These are phyloP conservation scores for Oppia nitens DNA, from an alignment of 1,140 invertebrate genomes.

Conservation along the genomic window DNA sequence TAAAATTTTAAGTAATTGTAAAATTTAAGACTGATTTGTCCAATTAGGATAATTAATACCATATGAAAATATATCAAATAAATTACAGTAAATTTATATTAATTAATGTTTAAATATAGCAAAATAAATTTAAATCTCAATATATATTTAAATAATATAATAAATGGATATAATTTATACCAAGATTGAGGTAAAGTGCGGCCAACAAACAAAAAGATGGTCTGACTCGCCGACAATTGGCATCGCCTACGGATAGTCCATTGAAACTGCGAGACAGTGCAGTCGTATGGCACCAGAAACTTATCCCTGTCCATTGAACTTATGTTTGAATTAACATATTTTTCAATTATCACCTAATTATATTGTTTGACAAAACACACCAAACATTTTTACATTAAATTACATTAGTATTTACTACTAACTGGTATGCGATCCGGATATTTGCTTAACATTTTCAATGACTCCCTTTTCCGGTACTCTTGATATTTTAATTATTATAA, in stretches of 20 bases:
- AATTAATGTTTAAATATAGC: too few species aligned
- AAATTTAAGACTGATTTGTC: too few species aligned
- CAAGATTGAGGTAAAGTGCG: conserved; percentile 34
- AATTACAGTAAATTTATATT: too few species aligned
- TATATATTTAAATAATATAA: too few species aligned
- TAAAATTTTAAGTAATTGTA: too few species aligned
- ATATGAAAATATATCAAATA: conserved; percentile 7
- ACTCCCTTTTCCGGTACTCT: neutral
- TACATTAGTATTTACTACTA: neutral
- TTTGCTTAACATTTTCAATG: neutral
- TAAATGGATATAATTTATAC: conserved; percentile 25
- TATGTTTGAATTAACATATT: neutral
- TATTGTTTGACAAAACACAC: too few species aligned
- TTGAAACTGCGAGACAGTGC: conserved; percentile 37
- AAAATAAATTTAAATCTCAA: too few species aligned
- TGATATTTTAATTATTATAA: too few species aligned
- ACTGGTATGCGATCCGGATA: neutral
- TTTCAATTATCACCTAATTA: neutral
- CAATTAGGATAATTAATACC: too few species aligned
- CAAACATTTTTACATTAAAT: too few species aligned
- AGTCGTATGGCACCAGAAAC: conserved; percentile 35
- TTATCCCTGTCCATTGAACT: conserved; percentile 25
- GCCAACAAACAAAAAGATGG: conserved; percentile 35
- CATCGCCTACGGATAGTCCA: conserved; percentile 36
- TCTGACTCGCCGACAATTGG: conserved; percentile 32